Base-by-base conservation (phyloP, 2,797 vertebrate genomes). In the Rhinophrynus dorsalis region DNA sequence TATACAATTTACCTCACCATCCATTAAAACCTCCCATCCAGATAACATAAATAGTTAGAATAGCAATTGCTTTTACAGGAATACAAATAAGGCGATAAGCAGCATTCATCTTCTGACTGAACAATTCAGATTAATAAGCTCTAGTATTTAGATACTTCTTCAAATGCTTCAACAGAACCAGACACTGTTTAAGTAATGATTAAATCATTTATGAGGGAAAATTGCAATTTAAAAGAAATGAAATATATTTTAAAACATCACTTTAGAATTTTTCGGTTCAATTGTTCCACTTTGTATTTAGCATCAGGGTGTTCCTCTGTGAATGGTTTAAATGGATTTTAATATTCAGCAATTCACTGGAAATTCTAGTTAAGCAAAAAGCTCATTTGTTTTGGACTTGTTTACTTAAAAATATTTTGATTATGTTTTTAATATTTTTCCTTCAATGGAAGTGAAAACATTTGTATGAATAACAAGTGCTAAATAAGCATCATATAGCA, bases 221-320 rank as follows among this genome's bases (percentile, higher is more conserved):
- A 66, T 73, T 66, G 70, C 70, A 67, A 73, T 73, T 66, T 73
- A 59, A 65, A 65, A 73, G 55, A 73, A 73, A 73, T 73, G 70
- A 73, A 73, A 73, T 66, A 73, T 73, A 73, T 73, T 73, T 73
- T 73, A 73, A 73, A 52, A 73, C 70, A 73, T 73, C 62, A 73
- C 70, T 73, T 67, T 44, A 60, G 45, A 27, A 66, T 73, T 73
- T 66, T 44, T 73, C 70, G 70, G 70, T 73, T 73, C 70, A 73
- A 73, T 73, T 73, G 67, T 73, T 73, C 62, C 47, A 59, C 62
- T 73, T 67, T 57, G 55, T 67, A 38, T 67, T 66, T 59, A 73
- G 70, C 56, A 60, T 54, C 58, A 59, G 70, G 70, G 70, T 67
- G 62, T 66, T 73, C 62, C 58, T 73, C 57, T 67, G 70, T 66